Evolutionary conservation across 2,888 invertebrate genomes (phyloP).

Genomic region (Leucophenga montana): DNA sequence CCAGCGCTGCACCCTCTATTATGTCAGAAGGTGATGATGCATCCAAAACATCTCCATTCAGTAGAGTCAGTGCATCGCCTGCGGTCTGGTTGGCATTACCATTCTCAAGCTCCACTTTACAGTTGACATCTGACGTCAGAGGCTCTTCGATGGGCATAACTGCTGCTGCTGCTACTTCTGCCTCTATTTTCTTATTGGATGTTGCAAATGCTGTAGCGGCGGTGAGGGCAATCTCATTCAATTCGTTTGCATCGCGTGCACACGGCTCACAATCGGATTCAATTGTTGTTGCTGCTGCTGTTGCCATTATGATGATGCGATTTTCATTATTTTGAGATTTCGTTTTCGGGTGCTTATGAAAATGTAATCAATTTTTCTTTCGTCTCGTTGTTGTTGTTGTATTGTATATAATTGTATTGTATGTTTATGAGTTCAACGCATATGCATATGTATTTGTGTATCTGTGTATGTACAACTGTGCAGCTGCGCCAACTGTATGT

Average conservation of each 20-base stretch:
- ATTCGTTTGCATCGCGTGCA: conserved; percentile 17
- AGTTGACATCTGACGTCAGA: not conserved
- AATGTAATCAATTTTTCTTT: conserved; percentile 25
- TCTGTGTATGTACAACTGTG: too few species aligned
- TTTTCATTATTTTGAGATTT: conserved; percentile 17
- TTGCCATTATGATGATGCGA: conserved; percentile 15
- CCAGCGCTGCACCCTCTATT: too few species aligned
- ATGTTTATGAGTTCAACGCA: not conserved
- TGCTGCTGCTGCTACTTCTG: not conserved
- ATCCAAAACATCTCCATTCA: not conserved
- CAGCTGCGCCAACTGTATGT: too few species aligned
- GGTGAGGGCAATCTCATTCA: not conserved
- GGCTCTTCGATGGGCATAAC: conserved; percentile 9
- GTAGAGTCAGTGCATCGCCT: conserved; percentile 2
- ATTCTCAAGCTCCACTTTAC: conserved; percentile 9
- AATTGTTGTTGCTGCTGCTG: conserved; percentile 17
- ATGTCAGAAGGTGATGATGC: conserved; percentile 13
- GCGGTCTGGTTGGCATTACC: not conserved
- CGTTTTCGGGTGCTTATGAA: conserved; percentile 20
- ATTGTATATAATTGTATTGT: not conserved
- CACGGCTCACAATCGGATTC: conserved; percentile 31
- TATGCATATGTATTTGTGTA: not conserved
- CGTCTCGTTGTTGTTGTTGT: conserved; percentile 10
- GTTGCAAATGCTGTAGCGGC: not conserved
- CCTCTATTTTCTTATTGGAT: not conserved